Conservation (phyloP, 2,797 vertebrate species). For the Acridotheres tristis region DNA sequence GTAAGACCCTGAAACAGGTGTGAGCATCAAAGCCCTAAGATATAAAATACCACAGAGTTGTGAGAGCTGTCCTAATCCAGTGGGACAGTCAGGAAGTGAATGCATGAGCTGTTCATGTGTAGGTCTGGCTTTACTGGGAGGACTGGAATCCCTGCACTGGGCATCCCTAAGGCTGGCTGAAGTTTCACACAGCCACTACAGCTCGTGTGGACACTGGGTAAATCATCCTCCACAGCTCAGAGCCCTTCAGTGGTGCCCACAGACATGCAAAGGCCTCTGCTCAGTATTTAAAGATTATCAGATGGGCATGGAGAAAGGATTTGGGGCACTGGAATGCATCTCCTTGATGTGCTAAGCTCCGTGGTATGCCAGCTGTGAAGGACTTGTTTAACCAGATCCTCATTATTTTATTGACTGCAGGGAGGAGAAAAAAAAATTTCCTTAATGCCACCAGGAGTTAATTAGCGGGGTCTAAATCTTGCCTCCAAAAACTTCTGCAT, state of each 20-base stretch:
- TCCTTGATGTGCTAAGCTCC: not conserved
- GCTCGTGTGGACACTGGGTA: fast-evolving
- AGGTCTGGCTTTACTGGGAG: not conserved
- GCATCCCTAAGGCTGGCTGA: not conserved
- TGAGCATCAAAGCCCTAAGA: not conserved
- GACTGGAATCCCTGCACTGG: not conserved
- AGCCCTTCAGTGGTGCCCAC: not conserved
- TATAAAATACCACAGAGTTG: not conserved
- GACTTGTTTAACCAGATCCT: not conserved
- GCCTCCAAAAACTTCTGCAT: not conserved
- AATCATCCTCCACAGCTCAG: not conserved
- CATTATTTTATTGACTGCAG: not conserved
- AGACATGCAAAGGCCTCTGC: not conserved
- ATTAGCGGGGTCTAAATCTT: conserved; percentile 22
- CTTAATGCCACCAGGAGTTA: not conserved
- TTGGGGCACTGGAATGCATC: not conserved
- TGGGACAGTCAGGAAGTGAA: not conserved
- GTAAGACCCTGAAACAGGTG: not conserved
- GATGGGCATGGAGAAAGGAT: not conserved
- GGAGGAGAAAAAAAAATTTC: not conserved
- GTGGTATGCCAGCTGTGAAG: not conserved
- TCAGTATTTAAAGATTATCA: not conserved
- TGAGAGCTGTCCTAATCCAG: too few relatives aligned
- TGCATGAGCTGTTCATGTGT: fast-evolving
- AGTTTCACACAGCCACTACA: not conserved